A percentile compares a stretch with the other conserved stretches of the same genome.
Conservation (phyloP, 2,113 vertebrate genomes). For the Oncorhynchus gorbuscha region DNA sequence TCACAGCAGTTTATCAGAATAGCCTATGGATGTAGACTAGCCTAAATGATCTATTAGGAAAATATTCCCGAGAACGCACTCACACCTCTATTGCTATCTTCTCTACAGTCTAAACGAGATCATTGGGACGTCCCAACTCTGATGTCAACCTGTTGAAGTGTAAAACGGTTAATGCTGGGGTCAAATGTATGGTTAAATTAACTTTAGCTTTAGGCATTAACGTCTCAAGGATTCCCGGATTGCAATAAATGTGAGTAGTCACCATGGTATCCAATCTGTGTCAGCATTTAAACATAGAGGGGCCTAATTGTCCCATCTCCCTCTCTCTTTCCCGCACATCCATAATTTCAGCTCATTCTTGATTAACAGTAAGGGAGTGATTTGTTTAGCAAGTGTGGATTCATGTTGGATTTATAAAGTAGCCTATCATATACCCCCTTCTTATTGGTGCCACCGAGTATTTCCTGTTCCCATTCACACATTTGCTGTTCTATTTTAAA, state of each 20-base stretch:
- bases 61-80: no score
- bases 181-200: no score
- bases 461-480: slow-evolving; percentile 27
- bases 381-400: no score
- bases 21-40: neutral
- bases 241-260: slow-evolving; percentile 13
- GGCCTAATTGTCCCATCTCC: neutral
- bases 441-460: slow-evolving; percentile 3
- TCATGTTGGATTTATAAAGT: neutral
- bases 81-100: no score
- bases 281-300: neutral
- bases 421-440: neutral
- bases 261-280: slow-evolving; percentile 48
- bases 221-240: no score
- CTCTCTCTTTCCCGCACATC: neutral
- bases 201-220: no score
- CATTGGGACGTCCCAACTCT: no score
- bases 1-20: neutral
- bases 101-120: no score
- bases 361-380: no score
- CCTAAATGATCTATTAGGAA: neutral
- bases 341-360: neutral
- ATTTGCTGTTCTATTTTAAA: slow-evolving; percentile 33
- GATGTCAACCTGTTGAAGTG: no score
- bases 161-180: no score